Evolutionary conservation across 2,888 invertebrate species (phyloP), one percentile per base, ranked within the genome.

Genomic region (Stenodema calcarata): DNA sequence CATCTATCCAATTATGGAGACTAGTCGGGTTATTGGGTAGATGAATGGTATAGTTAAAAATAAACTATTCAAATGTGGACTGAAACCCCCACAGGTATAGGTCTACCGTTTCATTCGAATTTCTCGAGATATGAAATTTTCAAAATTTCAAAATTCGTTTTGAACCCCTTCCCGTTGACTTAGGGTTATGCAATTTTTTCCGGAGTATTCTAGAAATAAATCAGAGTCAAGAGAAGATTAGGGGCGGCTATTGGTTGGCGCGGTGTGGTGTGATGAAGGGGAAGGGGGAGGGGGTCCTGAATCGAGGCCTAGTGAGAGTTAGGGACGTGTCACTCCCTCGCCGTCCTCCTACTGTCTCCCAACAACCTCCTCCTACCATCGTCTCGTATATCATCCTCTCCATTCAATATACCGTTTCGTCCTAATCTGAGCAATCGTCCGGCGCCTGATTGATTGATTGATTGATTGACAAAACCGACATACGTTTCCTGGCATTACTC

Each of bases 181-280:
- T n/a, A n/a, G n/a, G n/a, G n/a, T n/a, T n/a, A n/a, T n/a, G n/a
- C n/a, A n/a, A n/a, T n/a, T n/a, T 73, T 41, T 54, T 41, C 41
- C 73, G 73, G 73, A 73, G 73, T 73, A 73, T 35, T 73, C 73
- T 73, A 73, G 35, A 73, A 73, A 73, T 73, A 73, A 73, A 73
- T 73, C 73, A 73, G 73, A 35, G 73, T 73, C 73, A 16, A 30
- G 73, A 41, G 18, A 7, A 35, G 73, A 73, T 73, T 73, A 73
- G n/a, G 18, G 73, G 11, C 16, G 18, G n/a, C n/a, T n/a, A 14
- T 12, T 14, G 47, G 47, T 47, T 14, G 11, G 47, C 47, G 47
- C 11, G 14, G 47, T 11, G 47, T 12, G n/a, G n/a, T n/a, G n/a
- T n/a, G n/a, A n/a, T n/a, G n/a, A n/a, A n/a, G n/a, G n/a, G n/a